phyloP scores from a whole-genome alignment of 2,888 invertebrate genomes.

The Caenorhabditis sulstoni region DNA sequence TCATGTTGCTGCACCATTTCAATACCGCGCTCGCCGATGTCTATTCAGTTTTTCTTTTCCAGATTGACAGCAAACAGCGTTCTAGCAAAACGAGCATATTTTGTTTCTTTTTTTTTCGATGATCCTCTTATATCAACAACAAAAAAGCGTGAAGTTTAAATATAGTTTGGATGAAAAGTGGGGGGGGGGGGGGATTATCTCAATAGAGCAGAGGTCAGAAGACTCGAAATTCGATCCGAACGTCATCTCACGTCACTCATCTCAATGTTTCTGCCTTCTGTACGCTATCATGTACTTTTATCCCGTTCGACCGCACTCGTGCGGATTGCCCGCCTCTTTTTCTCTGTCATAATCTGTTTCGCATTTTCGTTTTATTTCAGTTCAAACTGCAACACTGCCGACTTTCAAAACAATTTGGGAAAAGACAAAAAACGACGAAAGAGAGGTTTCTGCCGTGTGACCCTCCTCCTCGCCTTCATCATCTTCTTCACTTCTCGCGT shows the following conservation, averaged over 20 bases:
- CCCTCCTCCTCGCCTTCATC: slow-evolving; percentile 25
- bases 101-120: no score
- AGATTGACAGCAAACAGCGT: no score
- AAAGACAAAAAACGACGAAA: slow-evolving; percentile 6
- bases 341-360: neutral
- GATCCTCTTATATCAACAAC: no score
- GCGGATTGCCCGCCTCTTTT: no score
- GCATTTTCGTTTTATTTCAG: no score
- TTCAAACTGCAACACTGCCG: neutral
- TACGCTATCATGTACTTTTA: slow-evolving; percentile 27
- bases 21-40: no score
- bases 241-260: neutral
- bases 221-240: slow-evolving; percentile 15
- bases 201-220: neutral
- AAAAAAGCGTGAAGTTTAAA: no score
- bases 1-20: no score
- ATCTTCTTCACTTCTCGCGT: slow-evolving; percentile 11
- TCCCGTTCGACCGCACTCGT: slow-evolving; percentile 1
- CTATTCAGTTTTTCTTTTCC: no score
- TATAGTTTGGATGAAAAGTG: no score
- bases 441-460: slow-evolving; percentile 22
- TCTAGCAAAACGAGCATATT: no score
- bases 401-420: neutral
- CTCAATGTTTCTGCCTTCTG: slow-evolving; percentile 35
- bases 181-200: no score